A percentile compares a stretch with the other conserved stretches of the same genome.
These are phyloP conservation scores for Limonius californicus DNA, from an alignment of 1,140 invertebrate species.

Conservation along the genomic window DNA sequence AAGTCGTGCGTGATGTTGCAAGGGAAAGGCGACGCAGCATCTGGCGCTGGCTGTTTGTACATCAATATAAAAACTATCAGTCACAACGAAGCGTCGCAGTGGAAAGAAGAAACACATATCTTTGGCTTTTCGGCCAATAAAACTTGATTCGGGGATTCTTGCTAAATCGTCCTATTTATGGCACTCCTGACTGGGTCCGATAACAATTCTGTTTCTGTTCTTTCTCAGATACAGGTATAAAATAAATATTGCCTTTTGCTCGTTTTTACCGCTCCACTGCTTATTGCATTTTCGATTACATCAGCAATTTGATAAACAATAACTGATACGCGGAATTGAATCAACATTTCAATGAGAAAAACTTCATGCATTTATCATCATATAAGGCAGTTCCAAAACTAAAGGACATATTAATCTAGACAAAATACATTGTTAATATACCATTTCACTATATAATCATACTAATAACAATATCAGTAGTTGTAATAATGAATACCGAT, in stretches of 20 bases:
- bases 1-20: constrained; percentile 13
- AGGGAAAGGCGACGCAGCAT: background rate
- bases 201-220: constrained; percentile 40
- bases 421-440: too few relatives aligned
- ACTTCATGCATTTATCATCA: too few relatives aligned
- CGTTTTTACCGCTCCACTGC: background rate
- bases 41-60: constrained; percentile 17
- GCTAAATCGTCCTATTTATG: constrained; percentile 42
- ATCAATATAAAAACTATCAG: constrained; percentile 36
- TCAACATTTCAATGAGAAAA: too few relatives aligned
- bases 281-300: background rate
- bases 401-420: too few relatives aligned
- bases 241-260: constrained; percentile 9
- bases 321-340: too few relatives aligned
- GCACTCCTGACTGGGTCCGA: constrained; percentile 34
- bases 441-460: too few relatives aligned
- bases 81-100: constrained; percentile 24
- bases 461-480: too few relatives aligned
- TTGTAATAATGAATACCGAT: too few relatives aligned
- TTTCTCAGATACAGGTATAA: constrained; percentile 26
- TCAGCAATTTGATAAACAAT: background rate
- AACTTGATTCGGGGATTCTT: constrained; percentile 43
- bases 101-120: constrained; percentile 41
- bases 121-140: constrained; percentile 45
- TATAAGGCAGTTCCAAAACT: too few relatives aligned